phyloP scores from a whole-genome alignment of 1,140 invertebrate genomes.

The Tetramorium simillimum region DNA sequence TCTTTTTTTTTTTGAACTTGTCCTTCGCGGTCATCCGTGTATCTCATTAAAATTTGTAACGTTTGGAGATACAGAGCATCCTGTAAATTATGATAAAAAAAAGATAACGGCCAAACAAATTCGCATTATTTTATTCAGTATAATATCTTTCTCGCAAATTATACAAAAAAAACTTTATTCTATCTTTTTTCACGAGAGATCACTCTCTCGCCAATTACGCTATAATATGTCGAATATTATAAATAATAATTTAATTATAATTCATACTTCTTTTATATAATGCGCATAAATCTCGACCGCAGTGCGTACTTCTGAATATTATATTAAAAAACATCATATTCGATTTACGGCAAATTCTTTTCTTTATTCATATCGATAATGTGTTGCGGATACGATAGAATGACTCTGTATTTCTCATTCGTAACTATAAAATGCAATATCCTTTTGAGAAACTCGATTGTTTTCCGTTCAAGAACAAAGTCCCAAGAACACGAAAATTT shows the following conservation, averaged over 20 bases:
- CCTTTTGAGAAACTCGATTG: background rate
- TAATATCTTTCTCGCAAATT: background rate
- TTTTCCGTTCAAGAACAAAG: background rate
- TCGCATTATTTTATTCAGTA: background rate
- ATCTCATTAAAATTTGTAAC: conserved; percentile 23
- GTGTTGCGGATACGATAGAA: background rate
- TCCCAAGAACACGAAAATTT: background rate
- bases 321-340: background rate
- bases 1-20: conserved; percentile 47
- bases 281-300: background rate
- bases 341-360: background rate
- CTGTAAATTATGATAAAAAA: background rate
- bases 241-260: background rate
- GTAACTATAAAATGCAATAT: background rate
- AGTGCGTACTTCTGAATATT: background rate
- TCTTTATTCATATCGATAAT: background rate
- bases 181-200: background rate
- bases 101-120: background rate
- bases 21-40: background rate
- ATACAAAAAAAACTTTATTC: background rate
- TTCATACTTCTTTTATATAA: background rate
- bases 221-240: background rate
- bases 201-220: background rate
- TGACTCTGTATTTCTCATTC: background rate
- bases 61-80: background rate